phyloP scores from a whole-genome alignment of 2,888 invertebrate species.

The Osmoderma eremita region DNA sequence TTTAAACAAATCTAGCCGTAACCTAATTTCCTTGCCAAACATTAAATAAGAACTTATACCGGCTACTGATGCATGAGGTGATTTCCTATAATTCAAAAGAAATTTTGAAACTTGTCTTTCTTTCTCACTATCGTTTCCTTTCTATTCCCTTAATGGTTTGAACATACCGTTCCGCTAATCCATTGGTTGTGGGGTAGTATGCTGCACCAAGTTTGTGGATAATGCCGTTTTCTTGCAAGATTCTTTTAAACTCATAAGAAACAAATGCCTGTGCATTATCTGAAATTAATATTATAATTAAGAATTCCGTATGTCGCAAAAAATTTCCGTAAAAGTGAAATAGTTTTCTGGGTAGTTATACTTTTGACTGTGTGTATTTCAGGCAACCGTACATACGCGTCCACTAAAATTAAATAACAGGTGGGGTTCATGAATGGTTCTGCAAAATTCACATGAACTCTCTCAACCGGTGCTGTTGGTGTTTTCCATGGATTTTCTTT shows the following conservation, averaged over 20 bases:
- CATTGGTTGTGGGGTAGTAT: constrained; percentile 39
- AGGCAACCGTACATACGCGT: constrained; percentile 48
- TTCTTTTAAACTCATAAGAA: constrained; percentile 47
- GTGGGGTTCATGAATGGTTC: constrained; percentile 44
- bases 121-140: not conserved
- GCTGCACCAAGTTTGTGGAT: constrained; percentile 40
- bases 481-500: constrained; percentile 45
- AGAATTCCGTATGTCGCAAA: constrained; percentile 52
- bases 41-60: constrained; percentile 37
- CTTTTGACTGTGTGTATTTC: constrained; percentile 46
- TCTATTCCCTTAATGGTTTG: not conserved
- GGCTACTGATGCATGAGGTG: not conserved
- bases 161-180: not conserved
- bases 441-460: constrained; percentile 46
- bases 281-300: constrained; percentile 45
- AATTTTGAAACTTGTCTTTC: constrained; percentile 35
- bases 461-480: constrained; percentile 43
- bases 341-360: constrained; percentile 43
- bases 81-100: not conserved
- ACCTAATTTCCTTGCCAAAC: constrained; percentile 44
- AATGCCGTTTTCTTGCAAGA: constrained; percentile 38
- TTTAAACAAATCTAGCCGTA: constrained; percentile 28
- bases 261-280: constrained; percentile 46
- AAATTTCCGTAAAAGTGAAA: constrained; percentile 36
- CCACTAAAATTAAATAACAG: constrained; percentile 46